phyloP scores from a whole-genome alignment of 2,113 vertebrate genomes.

The Callaeas wilsoni region DNA sequence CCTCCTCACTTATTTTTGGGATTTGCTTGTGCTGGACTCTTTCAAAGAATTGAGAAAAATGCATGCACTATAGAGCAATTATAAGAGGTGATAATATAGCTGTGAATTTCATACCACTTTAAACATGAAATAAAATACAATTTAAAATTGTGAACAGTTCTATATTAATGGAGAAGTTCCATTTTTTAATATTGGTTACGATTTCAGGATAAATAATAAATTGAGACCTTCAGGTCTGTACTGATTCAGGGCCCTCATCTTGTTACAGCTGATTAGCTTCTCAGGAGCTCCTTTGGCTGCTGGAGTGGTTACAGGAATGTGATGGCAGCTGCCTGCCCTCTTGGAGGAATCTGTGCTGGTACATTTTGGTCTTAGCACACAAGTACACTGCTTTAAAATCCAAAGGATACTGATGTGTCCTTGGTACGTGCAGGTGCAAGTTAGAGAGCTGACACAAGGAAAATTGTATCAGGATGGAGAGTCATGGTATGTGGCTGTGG shows the following conservation, averaged over 20 bases:
- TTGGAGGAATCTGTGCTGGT: neutral
- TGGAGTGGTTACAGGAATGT: neutral
- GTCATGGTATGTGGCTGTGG: accelerated
- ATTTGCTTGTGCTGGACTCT: neutral
- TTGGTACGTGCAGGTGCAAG: neutral
- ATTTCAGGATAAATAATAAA: neutral
- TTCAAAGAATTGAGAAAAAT: neutral
- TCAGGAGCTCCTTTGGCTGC: neutral
- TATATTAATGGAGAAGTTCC: neutral
- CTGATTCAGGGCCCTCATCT: neutral
- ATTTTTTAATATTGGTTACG: neutral
- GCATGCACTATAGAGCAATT: neutral
- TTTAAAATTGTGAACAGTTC: neutral
- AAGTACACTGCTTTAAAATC: neutral
- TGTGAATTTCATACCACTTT: neutral
- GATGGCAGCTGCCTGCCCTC: neutral
- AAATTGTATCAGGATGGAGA: no score
- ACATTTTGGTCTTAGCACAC: neutral
- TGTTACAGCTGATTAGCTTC: neutral
- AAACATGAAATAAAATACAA: neutral
- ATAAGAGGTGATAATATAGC: neutral
- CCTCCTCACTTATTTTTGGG: neutral
- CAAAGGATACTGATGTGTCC: no score
- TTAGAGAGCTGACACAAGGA: neutral
- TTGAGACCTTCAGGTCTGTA: neutral